Conservation (phyloP, 2,888 invertebrate species). For the Amphipoea oculea region DNA sequence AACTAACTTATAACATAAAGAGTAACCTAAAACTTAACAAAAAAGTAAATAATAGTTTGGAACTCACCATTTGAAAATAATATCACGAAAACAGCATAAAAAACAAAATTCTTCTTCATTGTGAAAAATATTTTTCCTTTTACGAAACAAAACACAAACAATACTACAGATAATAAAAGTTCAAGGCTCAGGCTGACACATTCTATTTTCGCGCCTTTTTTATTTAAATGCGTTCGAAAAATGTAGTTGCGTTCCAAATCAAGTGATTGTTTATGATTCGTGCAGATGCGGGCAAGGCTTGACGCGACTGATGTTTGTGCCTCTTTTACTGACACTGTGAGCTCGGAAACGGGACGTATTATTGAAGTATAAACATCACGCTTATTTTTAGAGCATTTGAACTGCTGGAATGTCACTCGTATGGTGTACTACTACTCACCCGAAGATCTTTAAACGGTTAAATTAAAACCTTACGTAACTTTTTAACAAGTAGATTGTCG, state of each 20-base stretch:
- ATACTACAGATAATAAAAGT: conserved; percentile 65
- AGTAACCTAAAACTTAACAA: neutral
- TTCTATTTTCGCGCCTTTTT: conserved; percentile 76
- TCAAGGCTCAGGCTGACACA: conserved; percentile 72
- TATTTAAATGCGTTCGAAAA: conserved; percentile 74
- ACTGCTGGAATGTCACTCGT: conserved; percentile 74
- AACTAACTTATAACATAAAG: neutral
- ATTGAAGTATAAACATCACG: conserved; percentile 80
- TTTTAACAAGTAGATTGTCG: conserved; percentile 39
- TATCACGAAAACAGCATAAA: conserved; percentile 64
- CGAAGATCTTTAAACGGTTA: conserved; percentile 52
- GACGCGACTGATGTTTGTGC: conserved; percentile 76
- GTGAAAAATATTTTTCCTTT: conserved; percentile 50
- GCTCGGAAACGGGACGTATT: conserved; percentile 76
- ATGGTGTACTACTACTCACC: conserved; percentile 55
- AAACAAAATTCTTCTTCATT: conserved; percentile 60
- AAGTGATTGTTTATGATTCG: conserved; percentile 74
- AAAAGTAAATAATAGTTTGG: conserved; percentile 1
- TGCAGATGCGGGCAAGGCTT: conserved; percentile 71
- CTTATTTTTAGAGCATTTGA: conserved; percentile 81
- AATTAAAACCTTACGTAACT: conserved; percentile 59
- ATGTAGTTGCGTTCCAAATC: conserved; percentile 71
- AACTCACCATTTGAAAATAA: conserved; percentile 71
- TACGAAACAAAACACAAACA: conserved; percentile 69
- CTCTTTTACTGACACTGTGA: conserved; percentile 76